Evolutionary conservation across 1,140 invertebrate genomes (phyloP), one percentile per base, ranked within the genome.

Genomic region (Cardiocondyla obscurior): DNA sequence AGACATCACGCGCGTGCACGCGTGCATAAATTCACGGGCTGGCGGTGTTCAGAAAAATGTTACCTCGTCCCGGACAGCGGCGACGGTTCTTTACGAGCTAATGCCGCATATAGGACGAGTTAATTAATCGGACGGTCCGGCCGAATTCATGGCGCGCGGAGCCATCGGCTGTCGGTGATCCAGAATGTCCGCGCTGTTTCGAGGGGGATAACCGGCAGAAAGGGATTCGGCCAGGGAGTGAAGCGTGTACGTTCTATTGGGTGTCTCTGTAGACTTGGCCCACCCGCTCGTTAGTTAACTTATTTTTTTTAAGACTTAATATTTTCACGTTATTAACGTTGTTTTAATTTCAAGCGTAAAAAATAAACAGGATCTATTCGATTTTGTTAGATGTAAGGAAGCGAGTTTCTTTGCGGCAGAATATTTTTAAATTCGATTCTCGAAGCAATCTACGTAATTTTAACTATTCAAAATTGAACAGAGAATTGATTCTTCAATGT

Each of bases 51-150:
- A 77, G 46, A 77, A 77, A 77, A 77, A 77, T 77, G 74, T 77
- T 67, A 39, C 46, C 60, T 30, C 74, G 33, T 33, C 22, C 30
- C 44, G 81, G 72, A 74, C 72, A 62, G 49, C 30, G 33, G 77
- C 36, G 62, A 33, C 36, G 67, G 69, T 73, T 73, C 69, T 82
- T 84, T 84, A 87, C 87, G 87, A 88, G 88, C 90, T 90, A 88
- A 87, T 87, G 85, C 82, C 84, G 87, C 85, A 89, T 69, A 79
- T 53, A 79, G 62, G 16, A 79, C 88, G 88, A 84, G 25, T 86
- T 92, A 92, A 92, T 92, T 91, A 91, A 92, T 88, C 88, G 76
- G 89, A 89, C 85, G 88, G 83, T 86, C 81, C 86, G 87, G 90
- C 74, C 83, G 88, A 91, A 92, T 92, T 92, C 91, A 92, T 90